Evolutionary conservation across 2,113 vertebrate species (phyloP).

Genomic region (Pyrgilauda ruficollis): DNA sequence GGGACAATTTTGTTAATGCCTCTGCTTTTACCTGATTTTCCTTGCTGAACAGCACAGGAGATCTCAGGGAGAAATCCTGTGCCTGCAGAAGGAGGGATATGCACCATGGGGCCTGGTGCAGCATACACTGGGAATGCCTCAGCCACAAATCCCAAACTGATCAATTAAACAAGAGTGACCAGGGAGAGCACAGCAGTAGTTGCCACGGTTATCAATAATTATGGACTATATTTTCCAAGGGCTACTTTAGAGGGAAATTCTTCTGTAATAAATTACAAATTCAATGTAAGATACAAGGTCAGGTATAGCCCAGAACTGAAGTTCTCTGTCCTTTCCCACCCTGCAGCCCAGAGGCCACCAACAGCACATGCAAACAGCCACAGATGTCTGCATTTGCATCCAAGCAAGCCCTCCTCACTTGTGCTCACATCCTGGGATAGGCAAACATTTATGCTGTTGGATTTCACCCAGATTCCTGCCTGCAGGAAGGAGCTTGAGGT

Average conservation of each 20-base stretch:
- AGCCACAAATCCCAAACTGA: background rate
- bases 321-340: background rate
- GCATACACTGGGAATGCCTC: background rate
- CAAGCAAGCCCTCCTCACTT: background rate
- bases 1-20: background rate
- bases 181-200: background rate
- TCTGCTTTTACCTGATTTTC: background rate
- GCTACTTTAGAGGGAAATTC: background rate
- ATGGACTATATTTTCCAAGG: background rate
- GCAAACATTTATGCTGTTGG: background rate
- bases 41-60: background rate
- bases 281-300: background rate
- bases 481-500: background rate
- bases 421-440: background rate
- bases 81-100: background rate
- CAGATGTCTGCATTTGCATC: background rate
- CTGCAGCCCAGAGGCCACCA: background rate
- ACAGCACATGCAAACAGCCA: background rate
- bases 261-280: background rate
- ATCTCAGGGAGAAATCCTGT: background rate
- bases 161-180: background rate
- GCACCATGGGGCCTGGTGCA: background rate
- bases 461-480: background rate
- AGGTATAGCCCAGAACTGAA: background rate
- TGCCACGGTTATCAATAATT: background rate